Evolutionary conservation across 2,888 invertebrate species (phyloP).

Genomic region (Lamproptera curius): DNA sequence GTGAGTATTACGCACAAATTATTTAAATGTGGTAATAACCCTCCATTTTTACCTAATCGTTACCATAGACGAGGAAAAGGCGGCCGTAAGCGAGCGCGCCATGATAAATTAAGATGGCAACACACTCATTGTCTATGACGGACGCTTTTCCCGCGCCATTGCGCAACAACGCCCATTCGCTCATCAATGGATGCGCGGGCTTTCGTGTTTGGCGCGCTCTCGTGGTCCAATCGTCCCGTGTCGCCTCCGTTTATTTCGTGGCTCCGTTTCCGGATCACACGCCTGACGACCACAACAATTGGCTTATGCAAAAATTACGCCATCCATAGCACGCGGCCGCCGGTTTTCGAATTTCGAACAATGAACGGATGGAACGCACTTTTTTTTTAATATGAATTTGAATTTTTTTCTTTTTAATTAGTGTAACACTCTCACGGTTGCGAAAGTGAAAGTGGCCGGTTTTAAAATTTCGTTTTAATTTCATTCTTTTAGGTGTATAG

Average conservation of each 20-base stretch:
- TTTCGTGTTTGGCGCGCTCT: conserved; percentile 25
- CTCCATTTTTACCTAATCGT: neutral
- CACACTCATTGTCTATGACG: conserved; percentile 9
- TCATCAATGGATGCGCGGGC: conserved; percentile 38
- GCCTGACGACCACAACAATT: conserved; percentile 27
- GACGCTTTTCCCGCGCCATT: conserved; percentile 17
- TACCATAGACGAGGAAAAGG: neutral
- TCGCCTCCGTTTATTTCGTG: conserved; percentile 8
- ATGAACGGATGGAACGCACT: conserved; percentile 11
- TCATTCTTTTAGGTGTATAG: conserved; percentile 2
- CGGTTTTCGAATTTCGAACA: conserved; percentile 13
- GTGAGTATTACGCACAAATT: no score
- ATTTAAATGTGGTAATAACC: neutral
- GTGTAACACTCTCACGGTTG: conserved; percentile 8
- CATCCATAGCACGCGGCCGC: conserved; percentile 16
- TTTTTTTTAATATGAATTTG: no score
- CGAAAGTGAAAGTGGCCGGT: conserved; percentile 15
- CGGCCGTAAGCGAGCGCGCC: neutral
- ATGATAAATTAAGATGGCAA: neutral
- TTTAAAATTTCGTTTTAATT: neutral
- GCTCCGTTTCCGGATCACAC: conserved; percentile 18
- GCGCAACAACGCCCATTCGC: conserved; percentile 61
- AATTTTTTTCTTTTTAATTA: conserved; percentile 15
- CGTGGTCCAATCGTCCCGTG: conserved; percentile 28
- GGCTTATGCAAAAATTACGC: conserved; percentile 59